phyloP scores from a whole-genome alignment of 1,140 invertebrate species.

The Pissodes strobi region DNA sequence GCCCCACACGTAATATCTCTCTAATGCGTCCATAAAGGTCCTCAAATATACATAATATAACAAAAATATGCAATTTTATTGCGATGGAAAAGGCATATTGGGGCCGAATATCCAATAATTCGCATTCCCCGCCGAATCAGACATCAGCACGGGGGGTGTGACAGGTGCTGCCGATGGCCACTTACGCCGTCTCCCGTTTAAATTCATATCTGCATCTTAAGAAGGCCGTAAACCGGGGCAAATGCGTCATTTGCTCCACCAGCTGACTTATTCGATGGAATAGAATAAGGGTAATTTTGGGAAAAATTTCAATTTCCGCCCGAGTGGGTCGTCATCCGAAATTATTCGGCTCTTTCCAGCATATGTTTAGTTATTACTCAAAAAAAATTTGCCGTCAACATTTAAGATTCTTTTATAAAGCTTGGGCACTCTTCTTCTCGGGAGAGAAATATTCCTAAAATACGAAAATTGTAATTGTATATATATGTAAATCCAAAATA shows the following conservation, averaged over 20 bases:
- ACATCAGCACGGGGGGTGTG: conserved; percentile 7
- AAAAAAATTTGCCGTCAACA: no score
- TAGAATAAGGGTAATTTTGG: conserved; percentile 6
- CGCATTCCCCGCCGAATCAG: conserved; percentile 24
- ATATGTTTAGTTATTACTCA: no score
- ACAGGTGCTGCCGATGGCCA: conserved; percentile 21
- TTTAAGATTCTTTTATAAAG: no score
- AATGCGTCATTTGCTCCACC: conserved; percentile 22
- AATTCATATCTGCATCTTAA: conserved; percentile 32
- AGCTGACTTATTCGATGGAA: conserved; percentile 18
- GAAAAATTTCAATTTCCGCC: conserved; percentile 14
- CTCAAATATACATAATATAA: conserved; percentile 23
- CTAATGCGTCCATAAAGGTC: neutral
- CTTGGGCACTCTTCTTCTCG: no score
- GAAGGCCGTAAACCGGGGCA: conserved; percentile 23
- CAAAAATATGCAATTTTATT: conserved; percentile 28
- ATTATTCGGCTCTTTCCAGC: no score
- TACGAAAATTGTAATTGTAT: no score
- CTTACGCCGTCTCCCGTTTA: conserved; percentile 15
- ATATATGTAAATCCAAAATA: no score
- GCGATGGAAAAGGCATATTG: conserved; percentile 18
- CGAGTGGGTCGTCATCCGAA: no score
- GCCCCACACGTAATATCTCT: neutral
- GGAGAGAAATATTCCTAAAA: no score
- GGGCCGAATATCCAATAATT: conserved; percentile 27